Evolutionary conservation across 92 coral and sea anemone species (phyloP), one percentile per base, ranked within the genome.

Genomic region (Bergia sp.): DNA sequence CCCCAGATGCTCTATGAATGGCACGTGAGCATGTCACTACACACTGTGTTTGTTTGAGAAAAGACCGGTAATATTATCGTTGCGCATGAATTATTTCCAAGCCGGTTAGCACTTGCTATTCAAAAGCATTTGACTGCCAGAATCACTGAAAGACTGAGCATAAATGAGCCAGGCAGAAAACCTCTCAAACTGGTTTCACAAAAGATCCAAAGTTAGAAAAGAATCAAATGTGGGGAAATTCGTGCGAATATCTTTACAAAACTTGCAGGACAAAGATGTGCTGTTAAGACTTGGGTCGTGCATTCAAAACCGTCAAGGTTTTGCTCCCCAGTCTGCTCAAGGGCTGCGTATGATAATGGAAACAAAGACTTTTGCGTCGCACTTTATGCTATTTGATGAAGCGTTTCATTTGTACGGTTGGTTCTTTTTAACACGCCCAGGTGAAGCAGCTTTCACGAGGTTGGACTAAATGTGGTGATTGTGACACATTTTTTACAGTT

Each of bases 401-500:
- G 73, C 80, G 77, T 66, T 73, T 86, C 90, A 80, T 74, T 72
- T 72, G 71, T 86, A 78, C 82, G 42, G 79, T 55, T 81, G 83
- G 61, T 83, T 61, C 71, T 89, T 82, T 82, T 79, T 64, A 82
- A 82, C 87, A 72, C 7, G 44, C 73, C 55, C 77, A 75, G 91
- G 82, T 65, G 77, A 88, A 43, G 73, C 23, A 79, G 90, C 90
- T 77, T 88, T 79, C 64, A 88, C 42, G 85, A 87, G 50, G 57
- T 82, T 49, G 90, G 90, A 78, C 69, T 88, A 79, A 79, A 44
- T 79, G 80, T 88, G 65, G 90, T 79, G 49, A 88, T 88, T 88
- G 90, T 86, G 76, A 88, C 80, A 65, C 86, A 88, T 88, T 29
- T 29, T 29, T 29, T 29, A 29, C 29, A 29, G 29, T 29, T 29